A percentile compares a stretch with the other conserved stretches of the same genome.
These are phyloP conservation scores for Balearica regulorum DNA, from an alignment of 2,797 vertebrate species.

Conservation along the genomic window DNA sequence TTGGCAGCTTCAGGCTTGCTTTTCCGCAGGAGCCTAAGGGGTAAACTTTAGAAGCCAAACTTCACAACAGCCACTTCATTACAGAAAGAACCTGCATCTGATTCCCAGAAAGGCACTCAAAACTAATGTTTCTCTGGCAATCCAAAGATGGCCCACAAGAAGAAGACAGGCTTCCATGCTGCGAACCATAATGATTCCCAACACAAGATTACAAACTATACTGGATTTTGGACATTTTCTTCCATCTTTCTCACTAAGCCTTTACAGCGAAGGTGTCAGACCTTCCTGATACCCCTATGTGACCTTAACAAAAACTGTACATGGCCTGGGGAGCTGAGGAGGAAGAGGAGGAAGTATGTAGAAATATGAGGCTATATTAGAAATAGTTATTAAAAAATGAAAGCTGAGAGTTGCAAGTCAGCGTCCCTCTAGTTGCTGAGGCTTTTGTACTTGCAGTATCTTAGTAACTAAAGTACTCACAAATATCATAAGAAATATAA, in stretches of 20 bases:
- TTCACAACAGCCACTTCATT: constrained; percentile 44
- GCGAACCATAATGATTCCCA: background rate
- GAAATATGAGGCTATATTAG: background rate
- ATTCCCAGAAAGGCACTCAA: background rate
- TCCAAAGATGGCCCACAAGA: background rate
- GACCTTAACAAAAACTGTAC: background rate
- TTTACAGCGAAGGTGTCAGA: background rate
- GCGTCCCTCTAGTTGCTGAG: background rate
- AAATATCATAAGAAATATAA: background rate
- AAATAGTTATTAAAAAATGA: background rate
- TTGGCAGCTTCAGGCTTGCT: constrained; percentile 56
- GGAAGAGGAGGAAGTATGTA: background rate
- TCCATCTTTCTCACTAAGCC: background rate
- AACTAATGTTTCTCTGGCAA: background rate
- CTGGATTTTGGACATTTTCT: background rate
- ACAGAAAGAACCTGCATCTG: background rate
- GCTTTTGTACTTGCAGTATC: background rate
- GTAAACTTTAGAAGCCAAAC: constrained; percentile 34
- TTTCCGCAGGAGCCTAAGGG: constrained; percentile 34
- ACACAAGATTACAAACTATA: background rate
- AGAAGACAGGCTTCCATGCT: background rate
- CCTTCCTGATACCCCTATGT: background rate
- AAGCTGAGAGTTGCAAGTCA: background rate
- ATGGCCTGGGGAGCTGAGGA: background rate
- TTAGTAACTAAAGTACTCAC: background rate